phyloP scores from a whole-genome alignment of 1,140 invertebrate species.

The Monomorium pharaonis region DNA sequence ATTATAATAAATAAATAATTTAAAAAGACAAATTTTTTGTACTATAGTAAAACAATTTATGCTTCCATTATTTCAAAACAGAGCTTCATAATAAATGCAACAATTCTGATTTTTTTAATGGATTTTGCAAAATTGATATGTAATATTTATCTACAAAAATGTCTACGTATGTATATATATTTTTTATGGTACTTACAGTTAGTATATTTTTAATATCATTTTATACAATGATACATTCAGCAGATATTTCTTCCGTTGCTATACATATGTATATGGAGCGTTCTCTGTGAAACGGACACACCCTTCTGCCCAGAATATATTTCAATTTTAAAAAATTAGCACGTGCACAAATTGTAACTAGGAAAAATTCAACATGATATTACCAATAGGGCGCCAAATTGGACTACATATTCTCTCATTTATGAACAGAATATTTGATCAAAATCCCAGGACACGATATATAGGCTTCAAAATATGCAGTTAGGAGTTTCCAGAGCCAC shows the following conservation, averaged over 20 bases:
- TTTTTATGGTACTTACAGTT: neutral
- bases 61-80: conserved; percentile 39
- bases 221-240: conserved; percentile 7
- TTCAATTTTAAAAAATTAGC: too few species aligned
- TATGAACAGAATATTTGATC: too few species aligned
- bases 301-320: too few species aligned
- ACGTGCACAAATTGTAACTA: too few species aligned
- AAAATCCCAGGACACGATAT: too few species aligned
- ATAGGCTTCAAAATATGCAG: too few species aligned
- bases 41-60: conserved; percentile 36
- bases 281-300: too few species aligned
- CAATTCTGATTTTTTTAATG: conserved; percentile 45
- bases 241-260: conserved; percentile 48
- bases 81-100: conserved; percentile 47
- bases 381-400: too few species aligned
- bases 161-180: too few species aligned
- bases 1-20: neutral
- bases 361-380: too few species aligned
- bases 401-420: too few species aligned
- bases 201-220: conserved; percentile 24
- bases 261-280: conserved; percentile 47
- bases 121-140: conserved; percentile 46
- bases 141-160: conserved; percentile 55
- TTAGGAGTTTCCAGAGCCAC: too few species aligned
- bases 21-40: neutral